phyloP scores from a whole-genome alignment of 2,888 invertebrate genomes.

The Physocephala rufipes region DNA sequence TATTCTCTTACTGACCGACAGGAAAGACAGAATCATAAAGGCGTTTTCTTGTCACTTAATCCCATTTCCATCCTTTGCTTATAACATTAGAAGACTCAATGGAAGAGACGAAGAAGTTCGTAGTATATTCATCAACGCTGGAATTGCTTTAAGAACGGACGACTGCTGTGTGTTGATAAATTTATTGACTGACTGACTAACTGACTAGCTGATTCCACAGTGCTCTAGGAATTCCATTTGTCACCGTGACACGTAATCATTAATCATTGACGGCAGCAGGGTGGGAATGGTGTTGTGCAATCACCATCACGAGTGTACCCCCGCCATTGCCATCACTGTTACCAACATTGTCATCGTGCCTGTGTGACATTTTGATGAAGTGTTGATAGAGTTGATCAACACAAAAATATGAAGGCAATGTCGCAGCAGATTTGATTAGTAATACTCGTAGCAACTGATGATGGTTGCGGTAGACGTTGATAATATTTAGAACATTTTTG shows the following conservation, averaged over 20 bases:
- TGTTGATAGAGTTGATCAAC: slow-evolving; percentile 19
- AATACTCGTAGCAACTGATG: too few species aligned
- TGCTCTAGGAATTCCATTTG: slow-evolving; percentile 52
- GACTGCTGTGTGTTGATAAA: slow-evolving; percentile 53
- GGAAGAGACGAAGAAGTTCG: not conserved
- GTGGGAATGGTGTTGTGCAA: not conserved
- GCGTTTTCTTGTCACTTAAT: slow-evolving; percentile 34
- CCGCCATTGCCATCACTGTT: slow-evolving; percentile 7
- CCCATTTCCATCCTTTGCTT: slow-evolving; percentile 35
- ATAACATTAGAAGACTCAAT: slow-evolving; percentile 21
- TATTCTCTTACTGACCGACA: not conserved
- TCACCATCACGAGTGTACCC: slow-evolving; percentile 15
- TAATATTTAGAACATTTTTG: not conserved
- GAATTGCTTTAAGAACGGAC: not conserved
- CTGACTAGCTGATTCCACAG: too few species aligned
- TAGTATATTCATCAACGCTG: too few species aligned
- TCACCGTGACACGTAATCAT: slow-evolving; percentile 54
- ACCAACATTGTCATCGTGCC: too few species aligned
- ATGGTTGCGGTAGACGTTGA: not conserved
- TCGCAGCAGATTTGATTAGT: not conserved
- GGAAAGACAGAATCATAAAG: slow-evolving; percentile 13
- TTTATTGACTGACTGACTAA: slow-evolving; percentile 52
- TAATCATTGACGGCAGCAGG: slow-evolving; percentile 51
- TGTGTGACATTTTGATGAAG: slow-evolving; percentile 23
- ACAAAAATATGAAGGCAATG: slow-evolving; percentile 12